Conservation (phyloP, 30 jellyfish, hydroid and myxozoan genomes). For the Mastigias papua region DNA sequence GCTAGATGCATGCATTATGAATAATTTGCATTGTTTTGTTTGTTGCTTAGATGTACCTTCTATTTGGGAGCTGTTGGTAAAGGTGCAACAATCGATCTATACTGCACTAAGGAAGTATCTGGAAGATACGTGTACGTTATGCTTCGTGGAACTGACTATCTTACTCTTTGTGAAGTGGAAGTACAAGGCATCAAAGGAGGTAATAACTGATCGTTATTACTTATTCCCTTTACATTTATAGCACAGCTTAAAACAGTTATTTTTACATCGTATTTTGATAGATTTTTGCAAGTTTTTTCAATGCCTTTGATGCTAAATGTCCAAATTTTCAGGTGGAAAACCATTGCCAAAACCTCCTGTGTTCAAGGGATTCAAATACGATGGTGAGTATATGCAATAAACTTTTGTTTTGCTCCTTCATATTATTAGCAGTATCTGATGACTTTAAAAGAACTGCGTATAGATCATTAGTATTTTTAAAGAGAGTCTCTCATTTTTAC, state of each 20-base stretch:
- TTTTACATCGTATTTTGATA: no score
- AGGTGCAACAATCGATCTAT: slow-evolving; percentile 39
- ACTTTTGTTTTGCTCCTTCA: no score
- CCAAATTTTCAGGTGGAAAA: slow-evolving; percentile 66
- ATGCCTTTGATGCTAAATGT: no score
- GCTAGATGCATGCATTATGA: no score
- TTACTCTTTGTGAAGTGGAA: slow-evolving; percentile 75
- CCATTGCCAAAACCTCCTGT: slow-evolving; percentile 69
- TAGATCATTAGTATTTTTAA: no score
- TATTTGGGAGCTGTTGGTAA: slow-evolving; percentile 60
- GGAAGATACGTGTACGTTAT: slow-evolving; percentile 53
- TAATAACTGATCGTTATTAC: neutral
- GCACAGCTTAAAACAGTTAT: neutral
- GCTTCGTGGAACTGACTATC: slow-evolving; percentile 52
- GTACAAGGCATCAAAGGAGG: slow-evolving; percentile 64
- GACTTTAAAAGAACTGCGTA: no score
- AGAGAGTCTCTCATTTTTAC: no score
- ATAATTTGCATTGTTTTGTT: no score
- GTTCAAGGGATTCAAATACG: slow-evolving; percentile 34
- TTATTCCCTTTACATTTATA: no score
- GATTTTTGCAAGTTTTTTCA: neutral
- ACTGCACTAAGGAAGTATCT: slow-evolving; percentile 40
- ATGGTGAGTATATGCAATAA: slow-evolving; percentile 33
- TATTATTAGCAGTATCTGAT: no score
- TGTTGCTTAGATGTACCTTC: slow-evolving; percentile 33